phyloP scores from a whole-genome alignment of 2,888 invertebrate species.

The Ophonus ardosiacus region DNA sequence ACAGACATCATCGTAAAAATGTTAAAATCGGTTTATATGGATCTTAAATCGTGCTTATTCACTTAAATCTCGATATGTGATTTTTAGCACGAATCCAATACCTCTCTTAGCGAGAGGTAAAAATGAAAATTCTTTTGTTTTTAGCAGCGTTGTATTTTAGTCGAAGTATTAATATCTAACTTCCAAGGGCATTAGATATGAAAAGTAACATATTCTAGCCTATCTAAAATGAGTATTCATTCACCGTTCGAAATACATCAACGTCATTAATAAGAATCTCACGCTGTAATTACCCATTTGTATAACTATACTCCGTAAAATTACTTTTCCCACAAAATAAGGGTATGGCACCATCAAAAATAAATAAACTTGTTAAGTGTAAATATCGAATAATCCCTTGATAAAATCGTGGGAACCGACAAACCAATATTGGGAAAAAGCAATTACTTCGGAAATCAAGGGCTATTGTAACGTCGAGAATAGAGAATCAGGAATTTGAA shows the following conservation, averaged over 20 bases:
- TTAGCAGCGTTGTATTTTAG: too few species aligned
- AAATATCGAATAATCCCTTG: background rate
- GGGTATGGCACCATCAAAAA: background rate
- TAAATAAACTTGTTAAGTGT: background rate
- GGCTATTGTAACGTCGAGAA: background rate
- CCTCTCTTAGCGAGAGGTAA: too few species aligned
- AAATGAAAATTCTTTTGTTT: too few species aligned
- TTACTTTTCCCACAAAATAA: background rate
- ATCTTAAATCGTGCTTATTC: too few species aligned
- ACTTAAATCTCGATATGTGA: too few species aligned
- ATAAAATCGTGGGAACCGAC: background rate
- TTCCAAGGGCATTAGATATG: too few species aligned
- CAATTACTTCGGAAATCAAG: background rate
- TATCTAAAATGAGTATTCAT: too few species aligned
- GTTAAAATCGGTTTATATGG: background rate
- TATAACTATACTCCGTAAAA: background rate
- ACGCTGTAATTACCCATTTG: too few species aligned
- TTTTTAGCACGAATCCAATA: too few species aligned
- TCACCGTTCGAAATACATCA: conserved; percentile 3
- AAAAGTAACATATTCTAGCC: too few species aligned
- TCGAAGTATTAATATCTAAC: too few species aligned
- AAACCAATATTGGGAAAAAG: background rate
- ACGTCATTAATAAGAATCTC: background rate
- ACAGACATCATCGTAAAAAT: too few species aligned
- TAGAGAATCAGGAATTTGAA: background rate